Base-by-base conservation (phyloP, 2,888 invertebrate genomes). In the Pristionchus arcanus region DNA sequence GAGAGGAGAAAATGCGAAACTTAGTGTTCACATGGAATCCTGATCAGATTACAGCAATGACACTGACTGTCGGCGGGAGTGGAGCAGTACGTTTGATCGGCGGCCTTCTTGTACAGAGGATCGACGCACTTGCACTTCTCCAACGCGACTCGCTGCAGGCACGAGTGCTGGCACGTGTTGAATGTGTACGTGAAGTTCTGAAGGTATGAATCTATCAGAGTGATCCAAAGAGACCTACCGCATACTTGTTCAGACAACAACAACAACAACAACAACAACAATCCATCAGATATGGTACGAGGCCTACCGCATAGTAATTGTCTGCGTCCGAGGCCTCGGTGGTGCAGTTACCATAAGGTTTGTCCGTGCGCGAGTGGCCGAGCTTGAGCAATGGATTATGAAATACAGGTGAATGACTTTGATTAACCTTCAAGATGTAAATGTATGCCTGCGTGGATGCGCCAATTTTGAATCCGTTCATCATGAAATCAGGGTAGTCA, bases 181-280 rank as follows among this genome's bases (percentile, higher is more conserved):
- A 31, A 37, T 2, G 81, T 81, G 81, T 81, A 81, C 13, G 37
- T 81, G 42, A 25, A 42, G 25, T 81, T 49, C 81, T 81, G 81
- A 37, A 77, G 1, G n/a, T 11, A 13, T 0, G 11, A 25, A 9
- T 1, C 53, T 31, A 31, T 77, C 55, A 28, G 15, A n/a, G 15
- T 37, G 2, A 28, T 53, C 34, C 21, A 34, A 2, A 25, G 16
- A 53, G 25, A 31, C 9, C 1, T 25, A 5, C 15, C 15, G 7
- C 15, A 83, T 21, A 13, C 5, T 21, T 81, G n/a, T n/a, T n/a
- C n/a, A n/a, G n/a, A n/a, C n/a, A n/a, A n/a, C n/a, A n/a, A n/a
- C n/a, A n/a, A n/a, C n/a, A n/a, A n/a, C n/a, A n/a, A n/a, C n/a
- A n/a, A n/a, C n/a, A n/a, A n/a, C n/a, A n/a, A n/a, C n/a, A n/a